Base-by-base conservation (phyloP, 1,140 invertebrate species). In the Saccostrea glomerata region DNA sequence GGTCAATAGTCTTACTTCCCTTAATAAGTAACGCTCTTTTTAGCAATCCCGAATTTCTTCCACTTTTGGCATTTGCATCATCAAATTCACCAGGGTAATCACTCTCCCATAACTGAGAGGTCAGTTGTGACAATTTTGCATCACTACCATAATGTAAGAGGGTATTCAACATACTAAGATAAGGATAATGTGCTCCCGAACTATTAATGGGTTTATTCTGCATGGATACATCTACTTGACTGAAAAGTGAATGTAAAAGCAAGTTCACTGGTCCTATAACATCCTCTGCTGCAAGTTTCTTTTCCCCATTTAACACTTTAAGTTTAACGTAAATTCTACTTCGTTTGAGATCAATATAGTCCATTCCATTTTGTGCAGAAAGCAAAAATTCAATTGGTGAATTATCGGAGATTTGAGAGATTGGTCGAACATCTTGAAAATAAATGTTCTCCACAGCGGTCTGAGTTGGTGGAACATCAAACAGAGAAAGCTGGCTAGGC, bases 181-280 rank as follows among this genome's bases (percentile, higher is more conserved):
- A 88, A 25, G 63, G 84, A 66, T 86, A 88, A 73, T 86, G 60
- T 4, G 58, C 60, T 30, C 54, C 82, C 13, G 87, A 47, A 23
- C 60, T 83, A 23, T 63, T 85, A 4, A 84, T 70, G 17, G 82
- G 60, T 73, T 70, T 84, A 15, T 73, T 73, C 55, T 88, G 82
- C 40, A 88, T 40, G n/a, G 82, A 63, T 12, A 84, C 25, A 60
- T 88, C 87, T 25, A 84, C 60, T 73, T 56, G 30, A 17, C 58
- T 70, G 84, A 88, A 88, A 13, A 88, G 20, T 17, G 87, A 84
- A n/a, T 84, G 63, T 6, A 88, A 36, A 13, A 87, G 66, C 15
- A 66, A 54, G 36, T 88, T 88, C 15, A 84, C 82, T 5, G 87
- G 87, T 55, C 82, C 87, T 4, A 87, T 60, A 70, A 54, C n/a